phyloP scores from a whole-genome alignment of 2,888 invertebrate genomes.

The Lymantria monacha region DNA sequence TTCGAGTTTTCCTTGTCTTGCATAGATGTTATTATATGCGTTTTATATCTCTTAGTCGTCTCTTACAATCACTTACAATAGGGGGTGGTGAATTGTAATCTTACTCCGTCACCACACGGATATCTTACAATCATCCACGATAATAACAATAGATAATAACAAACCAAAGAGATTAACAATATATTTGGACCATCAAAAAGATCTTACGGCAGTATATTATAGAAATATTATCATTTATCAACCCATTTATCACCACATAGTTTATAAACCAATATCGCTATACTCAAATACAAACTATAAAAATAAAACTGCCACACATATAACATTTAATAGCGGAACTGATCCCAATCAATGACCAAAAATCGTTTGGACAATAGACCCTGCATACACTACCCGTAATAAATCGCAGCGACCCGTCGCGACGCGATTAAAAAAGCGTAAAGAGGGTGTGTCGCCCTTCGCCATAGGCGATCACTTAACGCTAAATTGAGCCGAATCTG shows the following conservation, averaged over 20 bases:
- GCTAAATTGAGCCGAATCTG: conserved; percentile 71
- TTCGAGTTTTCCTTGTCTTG: no score
- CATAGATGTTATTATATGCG: no score
- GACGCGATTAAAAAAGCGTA: conserved; percentile 59
- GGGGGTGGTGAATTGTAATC: no score
- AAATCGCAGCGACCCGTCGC: conserved; percentile 61
- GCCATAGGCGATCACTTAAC: conserved; percentile 62
- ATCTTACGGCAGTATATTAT: conserved; percentile 14
- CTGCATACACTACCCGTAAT: conserved; percentile 57
- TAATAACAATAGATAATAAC: no score
- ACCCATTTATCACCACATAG: conserved; percentile 16
- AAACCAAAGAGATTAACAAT: no score
- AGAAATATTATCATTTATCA: conserved; percentile 29
- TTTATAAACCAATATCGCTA: conserved; percentile 29
- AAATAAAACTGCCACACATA: conserved; percentile 39
- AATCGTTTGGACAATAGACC: conserved; percentile 42
- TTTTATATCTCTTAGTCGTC: no score
- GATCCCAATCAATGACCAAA: conserved; percentile 59
- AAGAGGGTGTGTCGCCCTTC: conserved; percentile 59
- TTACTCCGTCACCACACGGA: no score
- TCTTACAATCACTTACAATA: no score
- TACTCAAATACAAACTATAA: conserved; percentile 24
- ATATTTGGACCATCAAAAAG: neutral
- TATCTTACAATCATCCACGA: no score
- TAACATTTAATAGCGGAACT: conserved; percentile 51